These are phyloP conservation scores for Ophion ellenae DNA, from an alignment of 2,888 invertebrate species.

Conservation along the genomic window DNA sequence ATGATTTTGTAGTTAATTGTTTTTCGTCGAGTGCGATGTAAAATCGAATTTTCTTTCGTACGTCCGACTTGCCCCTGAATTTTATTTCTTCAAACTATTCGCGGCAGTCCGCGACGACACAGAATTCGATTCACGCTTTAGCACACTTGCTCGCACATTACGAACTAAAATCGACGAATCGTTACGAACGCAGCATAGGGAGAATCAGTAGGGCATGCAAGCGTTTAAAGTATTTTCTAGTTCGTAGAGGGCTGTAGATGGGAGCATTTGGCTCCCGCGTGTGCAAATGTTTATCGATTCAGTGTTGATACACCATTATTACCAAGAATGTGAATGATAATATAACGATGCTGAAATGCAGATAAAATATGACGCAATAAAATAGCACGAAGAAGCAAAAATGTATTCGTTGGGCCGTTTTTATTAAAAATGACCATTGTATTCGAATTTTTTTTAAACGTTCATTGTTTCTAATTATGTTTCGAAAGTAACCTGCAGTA, in stretches of 20 bases:
- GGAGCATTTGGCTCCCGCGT: conserved; percentile 25
- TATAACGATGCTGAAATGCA: conserved; percentile 38
- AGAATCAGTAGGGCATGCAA: conserved; percentile 36
- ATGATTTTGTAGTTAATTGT: neutral
- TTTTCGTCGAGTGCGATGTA: neutral
- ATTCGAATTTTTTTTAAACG: neutral
- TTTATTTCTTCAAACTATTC: neutral
- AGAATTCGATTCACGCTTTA: conserved; percentile 14
- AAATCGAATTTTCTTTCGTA: neutral
- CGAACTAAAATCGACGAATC: conserved; percentile 2
- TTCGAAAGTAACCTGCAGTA: too few species aligned
- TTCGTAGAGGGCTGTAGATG: conserved; percentile 38
- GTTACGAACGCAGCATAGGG: conserved; percentile 36
- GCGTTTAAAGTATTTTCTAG: conserved; percentile 57
- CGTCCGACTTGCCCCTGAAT: neutral
- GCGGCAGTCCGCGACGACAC: neutral
- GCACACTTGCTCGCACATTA: conserved; percentile 30
- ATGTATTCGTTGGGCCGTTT: neutral
- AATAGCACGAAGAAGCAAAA: conserved; percentile 32
- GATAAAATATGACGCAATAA: conserved; percentile 52
- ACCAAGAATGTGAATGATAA: conserved; percentile 10
- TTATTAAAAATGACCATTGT: neutral
- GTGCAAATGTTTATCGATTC: conserved; percentile 52
- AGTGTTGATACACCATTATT: conserved; percentile 51
- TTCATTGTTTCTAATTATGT: neutral